These are phyloP conservation scores for Ectemnius lituratus DNA, from an alignment of 2,888 invertebrate species.

Conservation along the genomic window DNA sequence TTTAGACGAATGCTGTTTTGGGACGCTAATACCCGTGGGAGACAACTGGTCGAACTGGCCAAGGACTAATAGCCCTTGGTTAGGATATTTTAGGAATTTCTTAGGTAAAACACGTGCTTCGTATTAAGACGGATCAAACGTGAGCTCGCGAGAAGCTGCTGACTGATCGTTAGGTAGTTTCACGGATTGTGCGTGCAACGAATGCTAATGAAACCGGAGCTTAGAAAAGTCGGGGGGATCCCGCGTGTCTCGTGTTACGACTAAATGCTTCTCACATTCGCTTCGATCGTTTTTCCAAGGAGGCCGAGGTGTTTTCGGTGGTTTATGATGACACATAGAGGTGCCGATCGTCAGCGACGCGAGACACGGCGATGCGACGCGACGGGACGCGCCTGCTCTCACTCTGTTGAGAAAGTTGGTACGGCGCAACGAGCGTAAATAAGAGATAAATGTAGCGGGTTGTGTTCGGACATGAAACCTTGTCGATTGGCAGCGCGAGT, in stretches of 20 bases:
- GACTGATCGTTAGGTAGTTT: neutral
- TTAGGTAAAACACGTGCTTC: slow-evolving; percentile 2
- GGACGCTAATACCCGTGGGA: slow-evolving; percentile 1
- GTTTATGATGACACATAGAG: neutral
- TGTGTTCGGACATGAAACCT: neutral
- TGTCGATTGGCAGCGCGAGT: neutral
- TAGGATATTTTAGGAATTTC: slow-evolving; percentile 20
- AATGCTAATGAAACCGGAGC: neutral
- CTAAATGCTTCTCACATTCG: neutral
- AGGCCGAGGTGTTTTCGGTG: neutral
- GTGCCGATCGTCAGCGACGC: slow-evolving; percentile 1
- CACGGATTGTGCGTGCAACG: neutral
- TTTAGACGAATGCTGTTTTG: neutral
- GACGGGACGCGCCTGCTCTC: too few relatives aligned
- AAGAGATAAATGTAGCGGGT: neutral
- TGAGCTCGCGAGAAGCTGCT: neutral
- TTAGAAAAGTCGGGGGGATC: slow-evolving; percentile 3
- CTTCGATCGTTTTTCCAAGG: neutral
- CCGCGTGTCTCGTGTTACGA: neutral
- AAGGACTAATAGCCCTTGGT: neutral
- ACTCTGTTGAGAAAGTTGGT: neutral
- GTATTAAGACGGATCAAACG: slow-evolving; percentile 6
- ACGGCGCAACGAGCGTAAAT: neutral
- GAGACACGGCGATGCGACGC: neutral
- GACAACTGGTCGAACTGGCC: neutral